Evolutionary conservation across 2,797 vertebrate genomes (phyloP), one percentile per base, ranked within the genome.

Genomic region (Ibycter americanus): DNA sequence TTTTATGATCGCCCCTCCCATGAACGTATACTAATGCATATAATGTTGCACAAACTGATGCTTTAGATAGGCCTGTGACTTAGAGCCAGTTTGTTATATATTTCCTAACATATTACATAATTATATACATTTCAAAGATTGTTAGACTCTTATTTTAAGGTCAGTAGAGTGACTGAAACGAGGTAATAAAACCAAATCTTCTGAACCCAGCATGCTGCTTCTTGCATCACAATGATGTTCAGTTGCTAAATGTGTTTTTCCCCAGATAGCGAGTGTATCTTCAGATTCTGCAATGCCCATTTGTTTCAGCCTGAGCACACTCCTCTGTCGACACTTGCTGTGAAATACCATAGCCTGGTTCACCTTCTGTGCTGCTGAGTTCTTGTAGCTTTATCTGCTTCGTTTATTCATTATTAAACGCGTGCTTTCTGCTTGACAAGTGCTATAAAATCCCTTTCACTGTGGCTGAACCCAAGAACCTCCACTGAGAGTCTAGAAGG

Each of bases 331-430:
- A 81, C 72, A 68, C 72, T 85, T 58, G 74, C 93, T 93, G 89
- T 88, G 96, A 96, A 96, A 94, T 95, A 58, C 79, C 83, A 74
- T 84, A 91, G 92, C 90, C 71, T 87, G 71, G 44, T 78, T 95
- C 68, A 89, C 93, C 90, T 92, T 97, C 86, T 96, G 74, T 92
- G 94, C 83, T 92, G 76, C 61, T 3, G 72, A 86, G 72, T 62
- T 95, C 88, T 71, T 74, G 82, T 86, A 79, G 95, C 90, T 97
- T 92, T 92, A 89, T 95, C 89, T 87, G 81, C 87, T 81, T 93
- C 0, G 0, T 94, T 96, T 96, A 94, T 95, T 96, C 82, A 92
- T 96, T 97, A 97, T 96, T 96, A 94, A 97, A 93, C 0, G 0
- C 34, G 23, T 78, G 26, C 82, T 88, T 96, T 90, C 91, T 96